Conservation (phyloP, 2,113 vertebrate species). For the Tringa solitaria region DNA sequence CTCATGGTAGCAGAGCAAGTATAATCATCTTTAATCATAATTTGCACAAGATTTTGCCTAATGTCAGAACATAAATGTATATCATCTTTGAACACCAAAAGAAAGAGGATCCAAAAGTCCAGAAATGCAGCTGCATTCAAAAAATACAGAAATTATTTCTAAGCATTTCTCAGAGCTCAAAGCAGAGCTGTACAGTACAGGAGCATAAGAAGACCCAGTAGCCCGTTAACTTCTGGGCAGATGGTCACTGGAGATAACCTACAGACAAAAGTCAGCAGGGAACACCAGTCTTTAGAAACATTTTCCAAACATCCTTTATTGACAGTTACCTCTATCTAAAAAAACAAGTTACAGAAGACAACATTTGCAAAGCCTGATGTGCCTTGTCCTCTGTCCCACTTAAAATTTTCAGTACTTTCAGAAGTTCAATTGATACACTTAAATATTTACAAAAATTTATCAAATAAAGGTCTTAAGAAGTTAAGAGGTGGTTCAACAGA, state of each 20-base stretch:
- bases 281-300: background rate
- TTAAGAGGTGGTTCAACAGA: background rate
- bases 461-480: background rate
- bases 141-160: background rate
- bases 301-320: background rate
- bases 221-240: accelerated
- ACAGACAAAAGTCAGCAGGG: background rate
- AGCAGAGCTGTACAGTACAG: background rate
- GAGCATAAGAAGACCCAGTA: background rate
- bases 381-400: background rate
- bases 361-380: background rate
- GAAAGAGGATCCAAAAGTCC: background rate
- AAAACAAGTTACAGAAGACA: background rate
- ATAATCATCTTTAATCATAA: background rate
- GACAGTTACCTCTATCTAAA: background rate
- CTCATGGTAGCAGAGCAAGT: background rate
- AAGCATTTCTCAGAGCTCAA: background rate
- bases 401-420: background rate
- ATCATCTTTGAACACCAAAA: background rate
- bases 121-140: background rate
- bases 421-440: background rate
- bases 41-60: background rate
- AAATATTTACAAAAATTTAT: background rate
- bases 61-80: background rate
- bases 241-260: background rate